A percentile compares a stretch with the other conserved stretches of the same genome.
Conservation (phyloP, 2,888 invertebrate genomes). For the Stenodera caucasica region DNA sequence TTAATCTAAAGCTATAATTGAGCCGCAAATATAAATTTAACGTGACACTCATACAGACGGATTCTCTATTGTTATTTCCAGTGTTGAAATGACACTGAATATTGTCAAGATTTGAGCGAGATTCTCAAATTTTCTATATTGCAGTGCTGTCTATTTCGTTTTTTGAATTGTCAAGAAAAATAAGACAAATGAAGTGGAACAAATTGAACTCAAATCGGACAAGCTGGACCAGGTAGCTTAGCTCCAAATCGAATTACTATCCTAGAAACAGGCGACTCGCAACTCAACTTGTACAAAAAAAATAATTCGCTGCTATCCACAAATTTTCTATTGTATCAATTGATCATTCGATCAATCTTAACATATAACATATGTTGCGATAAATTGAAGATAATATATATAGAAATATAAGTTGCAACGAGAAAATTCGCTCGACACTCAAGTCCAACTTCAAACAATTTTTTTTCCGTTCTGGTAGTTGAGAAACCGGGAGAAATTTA, state of each 20-base stretch:
- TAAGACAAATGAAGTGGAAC: neutral
- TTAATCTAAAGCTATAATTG: neutral
- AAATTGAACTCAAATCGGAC: neutral
- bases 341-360: too few relatives aligned
- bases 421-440: neutral
- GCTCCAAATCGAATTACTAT: neutral
- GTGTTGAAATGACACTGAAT: neutral
- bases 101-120: neutral
- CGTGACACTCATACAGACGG: conserved; percentile 5
- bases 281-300: neutral
- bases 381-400: too few relatives aligned
- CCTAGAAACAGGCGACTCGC: neutral
- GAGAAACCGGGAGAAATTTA: neutral
- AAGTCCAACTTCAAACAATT: too few relatives aligned
- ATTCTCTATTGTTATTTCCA: neutral
- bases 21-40: conserved; percentile 8
- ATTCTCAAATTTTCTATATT: neutral
- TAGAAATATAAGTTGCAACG: too few relatives aligned
- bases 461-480: too few relatives aligned
- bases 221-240: neutral
- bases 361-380: too few relatives aligned
- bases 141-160: too few relatives aligned
- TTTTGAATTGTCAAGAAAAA: neutral
- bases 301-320: too few relatives aligned
- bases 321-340: too few relatives aligned